A percentile compares a stretch with the other conserved stretches of the same genome.
Conservation (phyloP, 2,113 vertebrate genomes). For the Grus americana region DNA sequence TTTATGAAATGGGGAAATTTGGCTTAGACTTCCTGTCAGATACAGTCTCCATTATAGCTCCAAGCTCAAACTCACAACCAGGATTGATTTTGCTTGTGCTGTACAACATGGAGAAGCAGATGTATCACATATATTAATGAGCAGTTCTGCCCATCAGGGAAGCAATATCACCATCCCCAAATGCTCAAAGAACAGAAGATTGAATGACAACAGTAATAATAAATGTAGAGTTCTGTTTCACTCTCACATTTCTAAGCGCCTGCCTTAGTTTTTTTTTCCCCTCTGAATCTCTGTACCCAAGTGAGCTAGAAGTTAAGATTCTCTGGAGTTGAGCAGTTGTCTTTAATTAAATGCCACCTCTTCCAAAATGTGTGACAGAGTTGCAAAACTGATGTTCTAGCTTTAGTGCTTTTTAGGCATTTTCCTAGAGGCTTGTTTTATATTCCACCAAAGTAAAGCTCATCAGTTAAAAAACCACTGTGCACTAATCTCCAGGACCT, state of each 20-base stretch:
- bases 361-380: not conserved
- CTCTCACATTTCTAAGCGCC: not conserved
- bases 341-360: not conserved
- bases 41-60: not conserved
- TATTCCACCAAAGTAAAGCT: not conserved
- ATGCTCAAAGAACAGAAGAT: not conserved
- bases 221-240: not conserved
- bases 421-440: not conserved
- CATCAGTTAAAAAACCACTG: not conserved
- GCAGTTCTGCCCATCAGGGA: constrained; percentile 5
- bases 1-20: not conserved
- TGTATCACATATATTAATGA: constrained; percentile 24
- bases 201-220: not conserved
- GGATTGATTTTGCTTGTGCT: constrained; percentile 21
- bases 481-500: not conserved
- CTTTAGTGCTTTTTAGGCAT: not conserved
- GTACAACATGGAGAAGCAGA: constrained; percentile 1
- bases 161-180: not conserved
- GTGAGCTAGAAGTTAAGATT: not conserved
- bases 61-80: not conserved
- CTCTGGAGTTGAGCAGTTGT: not conserved
- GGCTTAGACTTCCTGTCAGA: not conserved
- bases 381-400: not conserved
- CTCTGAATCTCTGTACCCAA: not conserved
- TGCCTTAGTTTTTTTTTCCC: not conserved